Conservation (phyloP, 2,797 vertebrate genomes). For the Columba guinea region DNA sequence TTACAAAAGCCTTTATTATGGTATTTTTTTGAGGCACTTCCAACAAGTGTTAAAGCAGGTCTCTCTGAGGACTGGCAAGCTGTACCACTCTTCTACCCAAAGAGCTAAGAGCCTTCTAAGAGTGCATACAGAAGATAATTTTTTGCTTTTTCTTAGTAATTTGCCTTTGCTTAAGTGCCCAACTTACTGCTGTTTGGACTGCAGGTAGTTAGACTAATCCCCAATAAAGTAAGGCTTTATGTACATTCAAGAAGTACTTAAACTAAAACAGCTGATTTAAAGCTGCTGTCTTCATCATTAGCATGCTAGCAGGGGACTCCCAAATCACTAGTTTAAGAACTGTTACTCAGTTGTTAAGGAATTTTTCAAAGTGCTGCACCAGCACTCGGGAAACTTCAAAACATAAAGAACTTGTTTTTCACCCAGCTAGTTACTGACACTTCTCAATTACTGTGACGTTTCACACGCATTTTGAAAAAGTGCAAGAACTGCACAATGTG, state of each 20-base stretch:
- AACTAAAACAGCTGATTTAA: conserved; percentile 62
- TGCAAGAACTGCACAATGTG: not conserved
- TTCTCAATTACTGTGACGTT: not conserved
- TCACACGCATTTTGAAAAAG: not conserved
- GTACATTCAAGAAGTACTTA: conserved; percentile 43
- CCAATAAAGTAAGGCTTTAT: conserved; percentile 39
- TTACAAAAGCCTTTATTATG: not conserved
- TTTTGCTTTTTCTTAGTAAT: conserved; percentile 16
- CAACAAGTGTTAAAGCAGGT: not conserved
- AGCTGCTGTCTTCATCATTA: conserved; percentile 48
- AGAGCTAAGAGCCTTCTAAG: not conserved
- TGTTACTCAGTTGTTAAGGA: not conserved
- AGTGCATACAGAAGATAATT: not conserved
- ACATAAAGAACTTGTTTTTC: not conserved
- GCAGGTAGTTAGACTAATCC: conserved; percentile 45
- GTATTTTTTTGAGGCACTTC: not conserved
- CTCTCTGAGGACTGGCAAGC: not conserved
- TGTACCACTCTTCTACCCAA: not conserved
- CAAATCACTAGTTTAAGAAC: conserved; percentile 44
- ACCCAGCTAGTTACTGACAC: not conserved
- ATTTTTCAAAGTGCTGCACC: conserved; percentile 51
- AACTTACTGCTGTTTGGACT: conserved; percentile 16
- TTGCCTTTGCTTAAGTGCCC: conserved; percentile 25
- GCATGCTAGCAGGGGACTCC: conserved; percentile 39
- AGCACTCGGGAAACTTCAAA: conserved; percentile 44